phyloP scores from a whole-genome alignment of 2,888 invertebrate genomes.

The Tetranychus piercei region DNA sequence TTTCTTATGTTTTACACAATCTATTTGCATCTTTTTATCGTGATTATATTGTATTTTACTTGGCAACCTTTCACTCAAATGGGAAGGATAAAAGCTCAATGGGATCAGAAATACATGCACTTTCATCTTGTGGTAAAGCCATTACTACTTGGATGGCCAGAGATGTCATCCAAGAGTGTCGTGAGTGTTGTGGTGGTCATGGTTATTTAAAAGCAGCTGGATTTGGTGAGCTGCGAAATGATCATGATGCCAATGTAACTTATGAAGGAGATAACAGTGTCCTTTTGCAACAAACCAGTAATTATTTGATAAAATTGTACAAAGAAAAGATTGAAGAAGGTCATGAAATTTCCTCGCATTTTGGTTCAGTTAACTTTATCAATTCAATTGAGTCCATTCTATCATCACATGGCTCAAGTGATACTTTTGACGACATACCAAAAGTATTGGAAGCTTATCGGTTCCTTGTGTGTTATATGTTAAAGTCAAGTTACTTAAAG shows the following conservation, averaged over 20 bases:
- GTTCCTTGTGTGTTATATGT: constrained; percentile 25
- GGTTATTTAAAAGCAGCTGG: constrained; percentile 62
- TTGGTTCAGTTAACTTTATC: constrained; percentile 13
- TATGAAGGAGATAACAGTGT: constrained; percentile 90
- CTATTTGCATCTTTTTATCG: constrained; percentile 32
- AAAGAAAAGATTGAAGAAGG: constrained; percentile 32
- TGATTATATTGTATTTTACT: constrained; percentile 31
- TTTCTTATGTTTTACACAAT: constrained; percentile 39
- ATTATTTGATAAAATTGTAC: constrained; percentile 50
- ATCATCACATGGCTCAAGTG: constrained; percentile 32
- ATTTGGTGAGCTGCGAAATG: constrained; percentile 60
- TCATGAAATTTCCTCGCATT: constrained; percentile 23
- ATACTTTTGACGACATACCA: constrained; percentile 8
- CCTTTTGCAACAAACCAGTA: constrained; percentile 67
- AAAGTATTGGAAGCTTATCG: constrained; percentile 27
- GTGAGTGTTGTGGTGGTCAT: constrained; percentile 80
- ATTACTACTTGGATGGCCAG: constrained; percentile 62
- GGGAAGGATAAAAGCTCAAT: constrained; percentile 28
- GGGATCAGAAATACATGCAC: constrained; percentile 39
- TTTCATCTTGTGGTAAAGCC: constrained; percentile 35
- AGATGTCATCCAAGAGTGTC: constrained; percentile 64
- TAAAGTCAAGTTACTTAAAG: constrained; percentile 43
- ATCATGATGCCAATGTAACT: constrained; percentile 73
- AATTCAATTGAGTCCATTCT: constrained; percentile 16
- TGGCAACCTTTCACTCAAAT: constrained; percentile 24